Evolutionary conservation across 2,797 vertebrate genomes (phyloP).

Genomic region (Onychomys torridus): DNA sequence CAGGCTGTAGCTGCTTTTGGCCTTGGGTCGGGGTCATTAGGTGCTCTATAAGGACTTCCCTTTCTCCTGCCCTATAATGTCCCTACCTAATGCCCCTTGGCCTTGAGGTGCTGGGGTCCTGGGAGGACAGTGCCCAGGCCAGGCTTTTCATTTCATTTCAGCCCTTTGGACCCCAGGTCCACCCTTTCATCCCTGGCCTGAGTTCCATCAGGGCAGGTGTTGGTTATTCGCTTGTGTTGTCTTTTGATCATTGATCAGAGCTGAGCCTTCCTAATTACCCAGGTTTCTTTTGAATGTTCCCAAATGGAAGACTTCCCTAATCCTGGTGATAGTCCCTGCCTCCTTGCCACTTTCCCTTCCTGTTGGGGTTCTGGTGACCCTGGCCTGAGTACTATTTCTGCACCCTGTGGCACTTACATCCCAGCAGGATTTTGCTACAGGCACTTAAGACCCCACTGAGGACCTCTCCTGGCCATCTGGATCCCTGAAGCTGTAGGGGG

Average conservation of each 20-base stretch:
- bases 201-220: neutral
- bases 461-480: neutral
- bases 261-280: neutral
- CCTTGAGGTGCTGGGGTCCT: neutral
- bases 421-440: neutral
- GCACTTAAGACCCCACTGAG: neutral
- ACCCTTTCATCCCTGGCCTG: neutral
- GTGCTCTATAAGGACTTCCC: neutral
- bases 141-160: neutral
- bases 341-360: neutral
- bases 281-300: neutral
- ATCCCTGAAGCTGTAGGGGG: neutral
- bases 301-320: neutral
- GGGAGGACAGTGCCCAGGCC: neutral
- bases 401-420: neutral
- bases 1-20: rapidly evolving
- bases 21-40: neutral
- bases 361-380: neutral
- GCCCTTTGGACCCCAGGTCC: neutral
- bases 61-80: neutral
- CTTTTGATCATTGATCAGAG: neutral
- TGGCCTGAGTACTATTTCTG: neutral
- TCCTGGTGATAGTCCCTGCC: neutral
- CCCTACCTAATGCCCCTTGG: rapidly evolving
- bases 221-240: neutral